These are phyloP conservation scores for Discoglossus pictus DNA, from an alignment of 2,797 vertebrate genomes.

Conservation along the genomic window DNA sequence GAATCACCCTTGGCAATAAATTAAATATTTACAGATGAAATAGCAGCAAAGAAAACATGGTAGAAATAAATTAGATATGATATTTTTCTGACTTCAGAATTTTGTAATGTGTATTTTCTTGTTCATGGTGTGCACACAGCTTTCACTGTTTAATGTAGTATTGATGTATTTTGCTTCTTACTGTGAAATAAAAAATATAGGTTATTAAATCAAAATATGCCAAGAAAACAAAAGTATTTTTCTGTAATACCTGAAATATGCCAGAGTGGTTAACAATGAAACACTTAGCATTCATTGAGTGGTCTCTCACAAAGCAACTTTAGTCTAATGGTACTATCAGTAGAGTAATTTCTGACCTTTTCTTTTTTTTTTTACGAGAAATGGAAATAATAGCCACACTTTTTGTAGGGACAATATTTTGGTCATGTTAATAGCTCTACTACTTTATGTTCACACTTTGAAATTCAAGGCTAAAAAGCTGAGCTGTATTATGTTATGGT, in stretches of 20 bases:
- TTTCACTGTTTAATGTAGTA: not conserved
- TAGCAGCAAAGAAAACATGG: constrained; percentile 39
- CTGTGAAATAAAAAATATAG: constrained; percentile 9
- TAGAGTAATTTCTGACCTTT: not conserved
- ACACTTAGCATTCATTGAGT: constrained; percentile 2
- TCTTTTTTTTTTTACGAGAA: no score
- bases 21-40: constrained; percentile 48
- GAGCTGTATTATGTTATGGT: no score
- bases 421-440: no score
- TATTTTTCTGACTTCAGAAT: constrained; percentile 26
- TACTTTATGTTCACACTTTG: no score
- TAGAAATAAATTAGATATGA: constrained; percentile 37
- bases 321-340: not conserved
- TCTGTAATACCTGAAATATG: constrained; percentile 4
- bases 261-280: not conserved
- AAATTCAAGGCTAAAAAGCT: no score
- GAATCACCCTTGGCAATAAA: constrained; percentile 42
- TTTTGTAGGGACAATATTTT: no score
- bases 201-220: constrained; percentile 11
- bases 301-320: not conserved
- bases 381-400: no score
- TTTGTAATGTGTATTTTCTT: constrained; percentile 9
- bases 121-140: constrained; percentile 3
- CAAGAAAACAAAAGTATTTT: constrained; percentile 6
- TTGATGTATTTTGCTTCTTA: constrained; percentile 25